These are phyloP conservation scores for Chiroxiphia lanceolata DNA, from an alignment of 2,797 vertebrate species.

Conservation along the genomic window DNA sequence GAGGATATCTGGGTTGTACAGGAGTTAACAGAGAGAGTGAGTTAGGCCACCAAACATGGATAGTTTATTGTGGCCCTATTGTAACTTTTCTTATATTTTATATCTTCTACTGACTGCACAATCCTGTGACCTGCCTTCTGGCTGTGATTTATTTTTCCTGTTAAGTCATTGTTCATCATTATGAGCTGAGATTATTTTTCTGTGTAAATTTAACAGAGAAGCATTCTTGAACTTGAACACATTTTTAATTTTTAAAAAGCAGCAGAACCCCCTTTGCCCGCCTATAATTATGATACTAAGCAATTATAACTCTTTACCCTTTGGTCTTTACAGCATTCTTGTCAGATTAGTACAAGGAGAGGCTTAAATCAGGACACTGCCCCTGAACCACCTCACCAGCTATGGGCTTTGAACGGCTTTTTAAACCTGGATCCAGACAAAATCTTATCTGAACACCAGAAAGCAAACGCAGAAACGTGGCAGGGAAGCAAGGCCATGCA, in stretches of 20 bases:
- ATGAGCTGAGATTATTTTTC: slow-evolving; percentile 50
- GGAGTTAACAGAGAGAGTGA: slow-evolving; percentile 1
- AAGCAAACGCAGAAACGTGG: accelerated
- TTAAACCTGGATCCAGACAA: not conserved
- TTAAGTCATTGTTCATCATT: slow-evolving; percentile 63
- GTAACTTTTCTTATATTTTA: slow-evolving; percentile 52
- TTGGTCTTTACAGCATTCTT: slow-evolving; percentile 46
- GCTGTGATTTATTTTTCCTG: slow-evolving; percentile 53
- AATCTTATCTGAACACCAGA: not conserved
- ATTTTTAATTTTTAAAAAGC: slow-evolving; percentile 59
- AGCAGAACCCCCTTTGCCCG: slow-evolving; percentile 18
- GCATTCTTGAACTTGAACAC: slow-evolving; percentile 54
- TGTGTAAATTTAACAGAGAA: slow-evolving; percentile 42
- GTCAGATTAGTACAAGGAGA: slow-evolving; percentile 38
- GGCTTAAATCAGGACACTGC: slow-evolving; percentile 20
- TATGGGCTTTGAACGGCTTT: not conserved
- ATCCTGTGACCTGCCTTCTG: slow-evolving; percentile 39
- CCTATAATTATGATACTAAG: slow-evolving; percentile 12
- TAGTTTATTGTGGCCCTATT: slow-evolving; percentile 31
- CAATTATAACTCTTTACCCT: slow-evolving; percentile 49
- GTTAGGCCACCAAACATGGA: not conserved
- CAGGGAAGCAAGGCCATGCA: not conserved
- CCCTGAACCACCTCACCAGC: not conserved
- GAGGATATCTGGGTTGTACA: not conserved
- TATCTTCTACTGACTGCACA: slow-evolving; percentile 27